These are phyloP conservation scores for Syngnathus typhle DNA, from an alignment of 2,113 vertebrate genomes.

Conservation along the genomic window DNA sequence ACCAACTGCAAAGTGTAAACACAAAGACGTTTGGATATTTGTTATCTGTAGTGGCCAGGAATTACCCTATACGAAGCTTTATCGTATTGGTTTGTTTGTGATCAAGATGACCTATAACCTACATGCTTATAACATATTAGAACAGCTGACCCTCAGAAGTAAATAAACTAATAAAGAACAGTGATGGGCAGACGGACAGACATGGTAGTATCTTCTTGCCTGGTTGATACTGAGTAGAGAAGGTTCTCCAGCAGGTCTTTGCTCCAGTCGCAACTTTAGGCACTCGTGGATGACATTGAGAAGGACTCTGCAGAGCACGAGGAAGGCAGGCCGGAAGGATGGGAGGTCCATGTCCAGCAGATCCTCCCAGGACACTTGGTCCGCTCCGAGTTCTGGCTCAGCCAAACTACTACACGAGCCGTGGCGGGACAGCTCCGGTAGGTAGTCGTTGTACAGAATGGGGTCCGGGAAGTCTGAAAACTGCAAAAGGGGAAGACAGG, in stretches of 20 bases:
- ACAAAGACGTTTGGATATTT: background rate
- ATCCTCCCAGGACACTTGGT: constrained; percentile 85
- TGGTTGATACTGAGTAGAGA: constrained; percentile 98
- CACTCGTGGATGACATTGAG: constrained; percentile 98
- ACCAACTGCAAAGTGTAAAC: constrained; percentile 77
- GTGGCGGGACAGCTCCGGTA: constrained; percentile 78
- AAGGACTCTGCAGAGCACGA: constrained; percentile 92
- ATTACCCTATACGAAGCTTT: too few relatives aligned
- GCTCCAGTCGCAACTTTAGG: constrained; percentile 92
- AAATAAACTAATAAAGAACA: background rate
- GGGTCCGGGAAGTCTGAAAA: constrained; percentile 88
- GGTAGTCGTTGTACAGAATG: constrained; percentile 90
- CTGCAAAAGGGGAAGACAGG: constrained; percentile 58
- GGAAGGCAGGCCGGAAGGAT: constrained; percentile 90
- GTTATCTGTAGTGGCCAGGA: too few relatives aligned
- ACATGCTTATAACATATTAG: background rate
- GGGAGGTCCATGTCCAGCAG: constrained; percentile 90
- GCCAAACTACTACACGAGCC: constrained; percentile 64
- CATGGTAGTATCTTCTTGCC: constrained; percentile 62
- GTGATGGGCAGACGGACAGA: background rate
- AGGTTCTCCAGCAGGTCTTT: constrained; percentile 94
- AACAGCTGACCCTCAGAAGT: background rate
- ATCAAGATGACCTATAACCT: too few relatives aligned
- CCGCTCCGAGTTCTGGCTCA: constrained; percentile 72
- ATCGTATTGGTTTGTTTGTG: too few relatives aligned